Evolutionary conservation across 2,113 vertebrate species (phyloP).

Genomic region (Labeo catla): DNA sequence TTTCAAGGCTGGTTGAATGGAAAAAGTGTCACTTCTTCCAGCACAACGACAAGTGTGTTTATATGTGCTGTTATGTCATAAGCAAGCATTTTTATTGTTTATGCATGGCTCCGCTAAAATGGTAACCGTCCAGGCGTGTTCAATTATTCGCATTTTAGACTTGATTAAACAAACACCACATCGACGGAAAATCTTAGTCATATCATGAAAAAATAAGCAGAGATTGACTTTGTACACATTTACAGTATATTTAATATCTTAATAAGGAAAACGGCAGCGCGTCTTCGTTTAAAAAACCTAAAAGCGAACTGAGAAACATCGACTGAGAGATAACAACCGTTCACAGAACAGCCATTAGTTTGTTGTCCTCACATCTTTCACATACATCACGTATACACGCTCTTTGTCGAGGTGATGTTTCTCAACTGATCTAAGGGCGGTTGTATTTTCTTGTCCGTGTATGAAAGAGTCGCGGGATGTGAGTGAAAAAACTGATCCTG

Average conservation of each 20-base stretch:
- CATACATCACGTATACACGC: slow-evolving; percentile 29
- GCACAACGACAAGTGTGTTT: not conserved
- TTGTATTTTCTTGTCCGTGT: not conserved
- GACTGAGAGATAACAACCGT: not conserved
- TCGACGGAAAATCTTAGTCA: not conserved
- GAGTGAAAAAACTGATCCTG: not conserved
- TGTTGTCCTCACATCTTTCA: slow-evolving; percentile 35
- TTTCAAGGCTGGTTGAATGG: not conserved
- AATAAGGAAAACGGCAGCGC: not conserved
- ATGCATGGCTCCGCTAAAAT: not conserved
- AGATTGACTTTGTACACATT: not conserved
- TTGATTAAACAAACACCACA: not conserved
- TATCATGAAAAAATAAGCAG: not conserved
- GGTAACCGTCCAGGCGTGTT: not conserved
- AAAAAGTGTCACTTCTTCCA: not conserved
- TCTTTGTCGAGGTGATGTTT: not conserved
- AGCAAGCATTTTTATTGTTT: not conserved
- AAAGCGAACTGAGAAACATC: not conserved
- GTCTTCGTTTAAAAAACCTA: not conserved
- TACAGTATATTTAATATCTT: not conserved
- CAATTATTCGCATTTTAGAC: not conserved
- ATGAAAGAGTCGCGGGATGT: not conserved
- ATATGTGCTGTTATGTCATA: not conserved
- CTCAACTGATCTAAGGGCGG: slow-evolving; percentile 5
- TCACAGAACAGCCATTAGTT: slow-evolving; percentile 8